Conservation (phyloP, 2,888 invertebrate genomes). For the Brachypterus glaber region DNA sequence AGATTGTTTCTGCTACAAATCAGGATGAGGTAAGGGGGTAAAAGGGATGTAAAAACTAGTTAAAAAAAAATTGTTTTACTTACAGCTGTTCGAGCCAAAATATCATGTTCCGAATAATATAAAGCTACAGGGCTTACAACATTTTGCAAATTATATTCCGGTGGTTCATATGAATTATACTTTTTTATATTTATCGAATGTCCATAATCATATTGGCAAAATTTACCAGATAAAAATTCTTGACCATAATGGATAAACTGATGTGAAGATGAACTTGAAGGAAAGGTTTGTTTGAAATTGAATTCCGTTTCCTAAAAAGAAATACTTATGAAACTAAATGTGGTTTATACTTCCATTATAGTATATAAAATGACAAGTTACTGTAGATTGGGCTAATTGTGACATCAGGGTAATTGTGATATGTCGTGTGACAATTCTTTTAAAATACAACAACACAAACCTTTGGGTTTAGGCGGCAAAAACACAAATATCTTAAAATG, state of each 20-base stretch:
- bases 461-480: too few relatives aligned
- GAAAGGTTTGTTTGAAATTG: neutral
- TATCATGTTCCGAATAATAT: conserved; percentile 53
- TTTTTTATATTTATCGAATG: conserved; percentile 39
- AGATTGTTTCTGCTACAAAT: too few relatives aligned
- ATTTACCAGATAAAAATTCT: conserved; percentile 17
- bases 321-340: too few relatives aligned
- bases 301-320: too few relatives aligned
- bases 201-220: conserved; percentile 42
- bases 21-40: too few relatives aligned
- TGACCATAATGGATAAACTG: neutral
- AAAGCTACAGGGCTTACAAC: conserved; percentile 48
- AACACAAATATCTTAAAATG: too few relatives aligned
- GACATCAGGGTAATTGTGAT: too few relatives aligned
- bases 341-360: too few relatives aligned
- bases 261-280: neutral
- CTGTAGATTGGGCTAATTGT: too few relatives aligned
- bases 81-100: conserved; percentile 44
- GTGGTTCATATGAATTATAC: conserved; percentile 45
- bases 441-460: too few relatives aligned
- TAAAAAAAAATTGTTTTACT: neutral
- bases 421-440: too few relatives aligned
- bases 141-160: conserved; percentile 45
- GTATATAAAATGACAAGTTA: too few relatives aligned
- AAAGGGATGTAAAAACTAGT: neutral